Percentiles rank a stretch among this genome's conserved stretches.
Evolutionary conservation across 2,797 vertebrate genomes (phyloP).

Genomic region (Crenuchus spilurus): DNA sequence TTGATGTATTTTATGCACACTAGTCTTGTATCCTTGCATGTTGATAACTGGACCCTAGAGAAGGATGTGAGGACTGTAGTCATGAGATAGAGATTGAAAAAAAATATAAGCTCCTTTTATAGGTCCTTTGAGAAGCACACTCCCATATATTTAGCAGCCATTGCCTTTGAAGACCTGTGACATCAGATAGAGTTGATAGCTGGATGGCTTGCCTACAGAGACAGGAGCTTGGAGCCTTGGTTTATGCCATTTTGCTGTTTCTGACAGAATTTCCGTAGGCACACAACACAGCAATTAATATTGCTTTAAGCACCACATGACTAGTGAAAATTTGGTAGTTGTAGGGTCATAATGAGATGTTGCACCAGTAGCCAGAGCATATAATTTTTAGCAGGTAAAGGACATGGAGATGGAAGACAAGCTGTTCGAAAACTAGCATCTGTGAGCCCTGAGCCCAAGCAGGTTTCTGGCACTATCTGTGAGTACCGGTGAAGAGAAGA

Average conservation of each 20-base stretch:
- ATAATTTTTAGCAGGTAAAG: constrained; percentile 10
- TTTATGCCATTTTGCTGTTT: not conserved
- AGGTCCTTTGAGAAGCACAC: constrained; percentile 60
- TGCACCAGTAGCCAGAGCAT: not conserved
- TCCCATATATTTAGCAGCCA: constrained; percentile 64
- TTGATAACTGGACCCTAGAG: constrained; percentile 67
- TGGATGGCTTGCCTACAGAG: not conserved
- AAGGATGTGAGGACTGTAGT: constrained; percentile 55
- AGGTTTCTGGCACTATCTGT: constrained; percentile 54
- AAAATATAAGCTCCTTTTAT: constrained; percentile 61
- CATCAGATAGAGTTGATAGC: not conserved
- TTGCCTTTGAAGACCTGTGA: constrained; percentile 44
- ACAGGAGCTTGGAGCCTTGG: not conserved
- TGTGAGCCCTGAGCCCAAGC: constrained; percentile 6
- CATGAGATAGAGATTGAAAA: constrained; percentile 62
- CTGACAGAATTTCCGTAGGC: not conserved
- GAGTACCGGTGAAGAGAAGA: constrained; percentile 8
- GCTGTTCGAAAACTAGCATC: constrained; percentile 23
- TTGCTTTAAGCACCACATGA: too few species aligned
- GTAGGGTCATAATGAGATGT: constrained; percentile 11
- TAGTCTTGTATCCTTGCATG: constrained; percentile 70
- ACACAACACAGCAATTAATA: too few species aligned
- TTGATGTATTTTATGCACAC: constrained; percentile 64
- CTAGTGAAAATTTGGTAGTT: too few species aligned
- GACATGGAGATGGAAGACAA: constrained; percentile 17